Evolutionary conservation across 2,888 invertebrate species (phyloP), one percentile per base, ranked within the genome.

Genomic region (Dryocosmus kuriphilus): DNA sequence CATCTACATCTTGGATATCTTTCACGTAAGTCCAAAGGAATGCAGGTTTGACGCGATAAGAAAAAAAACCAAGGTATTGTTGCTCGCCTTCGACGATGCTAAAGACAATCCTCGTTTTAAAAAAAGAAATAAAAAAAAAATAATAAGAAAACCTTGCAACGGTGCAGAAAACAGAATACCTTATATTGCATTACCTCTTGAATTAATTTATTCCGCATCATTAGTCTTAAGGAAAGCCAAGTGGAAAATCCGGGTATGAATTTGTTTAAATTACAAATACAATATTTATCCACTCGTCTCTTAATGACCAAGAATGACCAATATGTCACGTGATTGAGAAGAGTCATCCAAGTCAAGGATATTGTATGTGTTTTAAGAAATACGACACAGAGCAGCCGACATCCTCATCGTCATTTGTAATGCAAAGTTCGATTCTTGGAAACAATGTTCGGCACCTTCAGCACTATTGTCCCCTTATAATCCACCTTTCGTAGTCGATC

Each of bases 401-500:
- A 80, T 81, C 81, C 81, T 81, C 82, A 81, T 78, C 81, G 85
- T 87, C 84, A 88, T 88, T 89, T 88, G 86, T 86, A 85, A 89
- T 89, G 89, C 88, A 88, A 87, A 88, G 85, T 67, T 86, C 85
- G 81, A 79, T 88, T 88, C 87, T 85, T 76, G 83, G 86, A 87
- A 86, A 84, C 83, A 79, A 79, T 83, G 80, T 82, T 75, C 62
- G 75, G 75, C 75, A 62, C 46, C 46, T 82, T 75, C 62, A 62
- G 75, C 75, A 62, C 46, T 62, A 46, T 60, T 82, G 80, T 81
- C 79, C 80, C 78, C 79, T 82, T 80, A 81, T 79, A 67, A 67
- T 41, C 46, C 38, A n/a, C 19, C 41, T 67, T 67, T 67, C 41
- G 41, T 41, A 46, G 67, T 67, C 67, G 27, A 67, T 67, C 67